A percentile compares a stretch with the other conserved stretches of the same genome.
Evolutionary conservation across 2,113 vertebrate species (phyloP).

Genomic region (Ageneiosus marmoratus): DNA sequence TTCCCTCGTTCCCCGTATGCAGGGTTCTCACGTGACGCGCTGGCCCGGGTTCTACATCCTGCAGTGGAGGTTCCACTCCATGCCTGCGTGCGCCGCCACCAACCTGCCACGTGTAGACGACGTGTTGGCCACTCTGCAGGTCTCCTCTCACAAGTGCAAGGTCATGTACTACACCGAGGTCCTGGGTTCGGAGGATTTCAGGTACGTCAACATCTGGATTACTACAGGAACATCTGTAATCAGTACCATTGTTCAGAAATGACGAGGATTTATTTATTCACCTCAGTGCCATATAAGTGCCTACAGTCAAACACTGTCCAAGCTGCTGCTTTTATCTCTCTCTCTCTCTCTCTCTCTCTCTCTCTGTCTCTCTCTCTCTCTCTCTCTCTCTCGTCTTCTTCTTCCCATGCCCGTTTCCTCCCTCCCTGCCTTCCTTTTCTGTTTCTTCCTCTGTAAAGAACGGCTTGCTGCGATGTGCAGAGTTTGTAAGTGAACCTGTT

Average conservation of each 20-base stretch:
- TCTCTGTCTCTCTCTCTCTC: not conserved
- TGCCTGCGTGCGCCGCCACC: slow-evolving; percentile 88
- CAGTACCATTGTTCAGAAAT: not conserved
- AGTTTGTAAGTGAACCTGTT: slow-evolving; percentile 79
- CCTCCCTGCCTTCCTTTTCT: slow-evolving; percentile 54
- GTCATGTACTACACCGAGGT: slow-evolving; percentile 98
- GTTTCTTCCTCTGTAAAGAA: slow-evolving; percentile 72
- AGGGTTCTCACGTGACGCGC: slow-evolving; percentile 94
- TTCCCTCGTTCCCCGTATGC: slow-evolving; percentile 16
- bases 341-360: slow-evolving; percentile 23
- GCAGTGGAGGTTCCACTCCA: slow-evolving; percentile 93
- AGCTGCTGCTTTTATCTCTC: slow-evolving; percentile 11
- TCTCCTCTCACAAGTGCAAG: slow-evolving; percentile 96
- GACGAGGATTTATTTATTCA: not conserved
- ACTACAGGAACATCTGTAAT: not conserved
- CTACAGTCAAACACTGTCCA: not conserved
- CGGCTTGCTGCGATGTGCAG: slow-evolving; percentile 77
- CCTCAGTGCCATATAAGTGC: not conserved
- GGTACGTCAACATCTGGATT: slow-evolving; percentile 69
- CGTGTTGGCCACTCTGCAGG: slow-evolving; percentile 92
- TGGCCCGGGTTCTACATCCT: slow-evolving; percentile 98
- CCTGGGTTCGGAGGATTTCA: slow-evolving; percentile 94
- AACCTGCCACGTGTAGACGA: slow-evolving; percentile 93
- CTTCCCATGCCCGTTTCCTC: slow-evolving; percentile 39
- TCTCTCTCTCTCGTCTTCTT: slow-evolving; percentile 7